These are phyloP conservation scores for Limnephilus auricula DNA, from an alignment of 2,888 invertebrate species.

Conservation along the genomic window DNA sequence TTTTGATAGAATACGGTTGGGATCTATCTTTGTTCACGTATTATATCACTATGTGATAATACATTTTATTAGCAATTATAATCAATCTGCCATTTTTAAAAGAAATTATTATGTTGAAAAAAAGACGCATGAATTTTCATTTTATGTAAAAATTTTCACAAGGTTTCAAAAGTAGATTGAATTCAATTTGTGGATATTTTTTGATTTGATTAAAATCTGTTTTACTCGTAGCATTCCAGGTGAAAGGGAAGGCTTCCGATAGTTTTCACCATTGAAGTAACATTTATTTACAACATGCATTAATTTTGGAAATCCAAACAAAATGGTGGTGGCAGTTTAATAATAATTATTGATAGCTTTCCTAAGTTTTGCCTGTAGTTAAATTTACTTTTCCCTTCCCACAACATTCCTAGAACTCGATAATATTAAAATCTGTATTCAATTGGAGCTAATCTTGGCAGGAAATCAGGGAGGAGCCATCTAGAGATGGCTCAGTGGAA, in stretches of 20 bases:
- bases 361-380: conserved; percentile 38
- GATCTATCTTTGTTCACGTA: not conserved
- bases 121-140: not conserved
- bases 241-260: not conserved
- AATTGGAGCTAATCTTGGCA: not conserved
- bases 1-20: not conserved
- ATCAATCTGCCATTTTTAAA: not conserved
- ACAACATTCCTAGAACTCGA: not conserved
- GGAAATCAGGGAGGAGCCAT: not conserved
- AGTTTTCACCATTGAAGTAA: not conserved
- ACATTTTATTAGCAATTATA: not conserved
- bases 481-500: not conserved
- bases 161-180: not conserved
- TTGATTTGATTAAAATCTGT: not conserved
- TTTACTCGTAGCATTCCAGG: not conserved
- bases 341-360: conserved; percentile 30
- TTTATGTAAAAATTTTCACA: not conserved
- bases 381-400: not conserved
- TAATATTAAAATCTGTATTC: not conserved
- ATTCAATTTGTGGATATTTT: not conserved
- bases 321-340: conserved; percentile 56
- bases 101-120: not conserved
- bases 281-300: conserved; percentile 19
- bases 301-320: conserved; percentile 59
- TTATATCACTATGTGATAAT: not conserved